Conservation (phyloP, 1,140 invertebrate species). For the Scaptomyza graminum region DNA sequence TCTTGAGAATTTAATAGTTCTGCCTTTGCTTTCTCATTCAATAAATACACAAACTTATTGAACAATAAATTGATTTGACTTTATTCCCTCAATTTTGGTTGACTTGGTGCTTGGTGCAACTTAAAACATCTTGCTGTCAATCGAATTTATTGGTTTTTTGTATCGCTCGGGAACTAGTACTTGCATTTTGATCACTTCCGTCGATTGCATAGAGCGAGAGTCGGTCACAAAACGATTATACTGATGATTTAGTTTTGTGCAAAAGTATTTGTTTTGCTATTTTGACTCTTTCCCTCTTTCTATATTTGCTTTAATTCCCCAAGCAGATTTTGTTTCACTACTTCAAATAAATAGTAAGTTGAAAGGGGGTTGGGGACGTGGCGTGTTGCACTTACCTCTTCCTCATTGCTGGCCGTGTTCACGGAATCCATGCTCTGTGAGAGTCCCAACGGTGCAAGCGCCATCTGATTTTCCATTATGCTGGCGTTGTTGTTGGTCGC, state of each 20-base stretch:
- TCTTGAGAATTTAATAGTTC: background rate
- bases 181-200: background rate
- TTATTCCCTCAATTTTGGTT: background rate
- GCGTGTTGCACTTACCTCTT: constrained; percentile 90
- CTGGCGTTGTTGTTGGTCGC: constrained; percentile 53
- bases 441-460: constrained; percentile 84
- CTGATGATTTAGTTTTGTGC: constrained; percentile 6
- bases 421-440: constrained; percentile 96
- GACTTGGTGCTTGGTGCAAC: background rate
- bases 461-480: constrained; percentile 84
- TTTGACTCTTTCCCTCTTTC: background rate
- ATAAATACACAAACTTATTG: background rate
- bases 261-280: background rate
- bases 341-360: background rate
- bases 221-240: constrained; percentile 11
- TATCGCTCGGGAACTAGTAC: background rate
- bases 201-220: background rate
- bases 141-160: background rate
- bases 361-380: background rate
- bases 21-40: background rate
- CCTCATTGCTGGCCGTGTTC: constrained; percentile 94
- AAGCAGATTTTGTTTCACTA: constrained; percentile 8
- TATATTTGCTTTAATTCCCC: constrained; percentile 16
- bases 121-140: background rate
- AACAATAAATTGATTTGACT: background rate